Conservation (phyloP, 2,888 invertebrate genomes). For the Cerastis leucographa region DNA sequence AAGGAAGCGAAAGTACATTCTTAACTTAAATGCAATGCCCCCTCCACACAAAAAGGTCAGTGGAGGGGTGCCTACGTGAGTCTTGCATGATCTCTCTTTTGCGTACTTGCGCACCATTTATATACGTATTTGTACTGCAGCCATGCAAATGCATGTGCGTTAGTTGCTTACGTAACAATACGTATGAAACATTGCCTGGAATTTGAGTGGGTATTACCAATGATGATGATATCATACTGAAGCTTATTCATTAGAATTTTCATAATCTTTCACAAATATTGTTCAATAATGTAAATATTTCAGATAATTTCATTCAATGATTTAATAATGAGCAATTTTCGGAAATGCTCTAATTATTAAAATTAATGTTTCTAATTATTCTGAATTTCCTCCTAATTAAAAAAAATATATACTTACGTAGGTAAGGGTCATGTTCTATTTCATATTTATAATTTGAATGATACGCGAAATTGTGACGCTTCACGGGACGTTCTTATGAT, state of each 20-base stretch:
- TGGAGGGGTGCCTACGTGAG: constrained; percentile 27
- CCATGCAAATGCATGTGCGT: constrained; percentile 33
- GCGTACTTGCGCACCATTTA: constrained; percentile 17
- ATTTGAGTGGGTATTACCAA: constrained; percentile 49
- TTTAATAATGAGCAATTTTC: neutral
- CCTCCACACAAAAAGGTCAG: constrained; percentile 12
- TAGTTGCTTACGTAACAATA: constrained; percentile 44
- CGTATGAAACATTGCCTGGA: constrained; percentile 52
- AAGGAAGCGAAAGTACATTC: constrained; percentile 9
- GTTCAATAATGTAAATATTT: constrained; percentile 18
- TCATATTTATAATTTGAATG: constrained; percentile 23
- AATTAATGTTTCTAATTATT: neutral
- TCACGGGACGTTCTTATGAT: constrained; percentile 60
- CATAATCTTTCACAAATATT: constrained; percentile 35
- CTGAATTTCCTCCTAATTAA: constrained; percentile 17
- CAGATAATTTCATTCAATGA: neutral
- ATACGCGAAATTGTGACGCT: constrained; percentile 46
- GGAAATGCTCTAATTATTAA: neutral
- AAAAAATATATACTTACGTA: constrained; percentile 35
- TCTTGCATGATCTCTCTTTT: constrained; percentile 36
- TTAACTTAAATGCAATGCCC: constrained; percentile 8
- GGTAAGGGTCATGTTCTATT: constrained; percentile 48
- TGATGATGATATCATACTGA: constrained; percentile 46
- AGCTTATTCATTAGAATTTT: constrained; percentile 48
- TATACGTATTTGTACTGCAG: constrained; percentile 32